Evolutionary conservation across 1,140 invertebrate species (phyloP), one percentile per base, ranked within the genome.

Genomic region (Neuroterus valhalla): DNA sequence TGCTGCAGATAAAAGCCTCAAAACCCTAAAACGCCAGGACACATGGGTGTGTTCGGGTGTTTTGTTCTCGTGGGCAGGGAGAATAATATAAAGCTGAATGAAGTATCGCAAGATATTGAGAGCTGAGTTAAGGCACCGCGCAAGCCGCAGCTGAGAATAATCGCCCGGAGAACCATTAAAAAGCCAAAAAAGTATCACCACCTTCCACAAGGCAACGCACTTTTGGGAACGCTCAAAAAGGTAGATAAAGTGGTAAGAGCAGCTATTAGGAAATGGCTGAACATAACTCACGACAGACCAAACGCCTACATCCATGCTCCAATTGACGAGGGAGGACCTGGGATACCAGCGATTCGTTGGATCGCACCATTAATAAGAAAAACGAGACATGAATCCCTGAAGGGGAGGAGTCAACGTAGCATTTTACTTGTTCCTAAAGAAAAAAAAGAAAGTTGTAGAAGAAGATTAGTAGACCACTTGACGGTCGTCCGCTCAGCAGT

Each of bases 221-320:
- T 15, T 2, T 2, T 45, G 2, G 15, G 44, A 14, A 14, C 44
- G 2, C 44, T 45, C 3, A 45, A 45, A 2, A 10, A 10, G 15
- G 44, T 45, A 2, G 44, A 45, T 45, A 15, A 14, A 14, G 3
- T 10, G 2, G 44, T 45, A 3, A 45, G 44, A 12, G 2, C 44
- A 2, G 8, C 44, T 3, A 45, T 71, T 55, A 52, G 66, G 15
- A 68, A 38, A n/a, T 68, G 70, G 70, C 26, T 62, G 10, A 19
- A 6, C 8, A 19, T 71, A 6, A 46, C 70, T 2, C 48, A 55
- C 15, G 70, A 71, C 15, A 14, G 14, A 0, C 3, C 70, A 42
- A 19, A 17, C 2, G 48, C 48, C 1, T 71, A 45, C 17, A 43
- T 71, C 43, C 70, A 71, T 50, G 17, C 48, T 1, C 48, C 70